Base-by-base conservation (phyloP, 2,113 vertebrate genomes). In the Pangasianodon gigas region DNA sequence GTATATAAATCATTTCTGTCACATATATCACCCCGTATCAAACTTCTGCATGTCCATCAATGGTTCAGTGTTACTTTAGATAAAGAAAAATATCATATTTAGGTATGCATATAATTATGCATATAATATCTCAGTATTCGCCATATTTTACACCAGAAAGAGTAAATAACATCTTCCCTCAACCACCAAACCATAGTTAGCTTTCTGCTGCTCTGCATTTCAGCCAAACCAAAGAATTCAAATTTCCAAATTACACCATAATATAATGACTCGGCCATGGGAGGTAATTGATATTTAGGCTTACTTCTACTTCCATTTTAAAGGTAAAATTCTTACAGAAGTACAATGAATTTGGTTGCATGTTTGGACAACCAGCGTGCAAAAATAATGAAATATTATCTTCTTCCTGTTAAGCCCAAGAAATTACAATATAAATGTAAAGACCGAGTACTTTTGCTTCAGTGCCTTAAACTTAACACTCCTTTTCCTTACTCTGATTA, bases 1-100 rank as follows among this genome's bases (percentile, higher is more conserved):
- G 19, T 14, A 85, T 29, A 82, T 46, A 90, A 44, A 62, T 77
- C 11, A 46, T 65, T n/a, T 67, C 18, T 58, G 77, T 79, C 48
- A 46, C 46, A 85, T 65, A n/a, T 46, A 6, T 29, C 46, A 48
- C 51, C 21, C 26, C 41, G 79, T 65, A 67, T 75, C 87, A 89
- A 85, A 83, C 46, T n/a, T 21, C 48, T 87, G 67, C 71, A 88
- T 44, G 80, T 86, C 52, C 58, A 56, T 86, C n/a, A 60, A 67
- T 82, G 60, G 13, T 48, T 84, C 71, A 83, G 65, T 74, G 85
- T 86, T 75, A 62, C 19, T 46, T 87, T 10, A 19, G 8, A 85
- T 9, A 81, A n/a, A 88, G 48, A 71, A 81, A 88, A 54, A 56
- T 71, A 82, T 5, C 37, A 37, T 37, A 37, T 37, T 37, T 37